Conservation (phyloP, 1,140 invertebrate genomes). For the Hesperophylax magnus region DNA sequence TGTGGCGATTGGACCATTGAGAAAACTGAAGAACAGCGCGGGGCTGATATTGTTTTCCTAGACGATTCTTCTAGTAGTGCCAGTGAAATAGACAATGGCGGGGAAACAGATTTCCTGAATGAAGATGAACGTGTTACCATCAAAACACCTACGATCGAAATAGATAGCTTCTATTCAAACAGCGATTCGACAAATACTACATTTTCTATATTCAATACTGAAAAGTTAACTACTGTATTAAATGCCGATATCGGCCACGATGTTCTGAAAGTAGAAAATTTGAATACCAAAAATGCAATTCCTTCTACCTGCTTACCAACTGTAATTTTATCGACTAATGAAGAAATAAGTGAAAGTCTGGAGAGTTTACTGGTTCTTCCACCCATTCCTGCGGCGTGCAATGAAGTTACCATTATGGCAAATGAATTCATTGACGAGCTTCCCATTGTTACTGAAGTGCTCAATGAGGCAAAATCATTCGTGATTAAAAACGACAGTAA, state of each 20-base stretch:
- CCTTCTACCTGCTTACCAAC: neutral
- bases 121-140: conserved; percentile 66
- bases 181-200: neutral
- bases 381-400: conserved; percentile 50
- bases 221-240: neutral
- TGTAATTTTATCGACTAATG: conserved; percentile 5
- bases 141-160: conserved; percentile 68
- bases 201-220: neutral
- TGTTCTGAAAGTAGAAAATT: neutral
- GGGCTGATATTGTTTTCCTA: conserved; percentile 68
- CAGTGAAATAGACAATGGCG: conserved; percentile 66
- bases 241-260: neutral
- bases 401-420: conserved; percentile 53
- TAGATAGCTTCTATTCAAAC: conserved; percentile 58
- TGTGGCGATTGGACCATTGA: conserved; percentile 66
- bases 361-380: conserved; percentile 47
- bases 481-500: neutral
- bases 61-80: conserved; percentile 69
- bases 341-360: conserved; percentile 52
- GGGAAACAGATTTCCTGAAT: conserved; percentile 55
- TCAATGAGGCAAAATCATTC: conserved; percentile 30
- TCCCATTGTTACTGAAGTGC: conserved; percentile 45
- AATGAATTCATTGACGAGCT: conserved; percentile 55
- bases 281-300: neutral
- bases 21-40: conserved; percentile 65